phyloP scores from a whole-genome alignment of 92 coral and sea anemone genomes.

The Paramuricea clavata region DNA sequence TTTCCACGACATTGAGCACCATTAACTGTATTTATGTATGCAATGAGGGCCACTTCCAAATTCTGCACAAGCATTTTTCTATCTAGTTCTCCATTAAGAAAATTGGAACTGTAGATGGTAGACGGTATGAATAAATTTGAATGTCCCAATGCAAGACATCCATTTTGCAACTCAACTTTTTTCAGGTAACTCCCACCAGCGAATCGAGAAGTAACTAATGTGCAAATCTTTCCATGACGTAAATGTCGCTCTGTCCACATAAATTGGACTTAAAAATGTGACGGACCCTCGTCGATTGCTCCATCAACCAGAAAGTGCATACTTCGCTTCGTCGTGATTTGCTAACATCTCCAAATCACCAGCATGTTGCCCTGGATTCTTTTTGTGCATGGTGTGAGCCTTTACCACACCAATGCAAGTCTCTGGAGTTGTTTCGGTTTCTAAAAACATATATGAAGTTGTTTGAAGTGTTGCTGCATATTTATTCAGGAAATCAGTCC shows the following conservation, averaged over 20 bases:
- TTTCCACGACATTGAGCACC: conserved; percentile 48
- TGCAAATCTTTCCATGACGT: conserved; percentile 5
- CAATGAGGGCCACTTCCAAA: conserved; percentile 34
- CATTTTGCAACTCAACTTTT: no score
- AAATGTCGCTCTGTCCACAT: conserved; percentile 65
- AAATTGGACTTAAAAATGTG: conserved; percentile 66
- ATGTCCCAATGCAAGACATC: conserved; percentile 28
- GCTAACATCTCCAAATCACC: conserved; percentile 55
- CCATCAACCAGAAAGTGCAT: conserved; percentile 70
- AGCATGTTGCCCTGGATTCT: conserved; percentile 65
- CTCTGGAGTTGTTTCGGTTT: no score
- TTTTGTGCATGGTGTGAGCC: conserved; percentile 54
- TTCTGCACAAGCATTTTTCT: conserved; percentile 18
- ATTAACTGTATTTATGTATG: conserved; percentile 40
- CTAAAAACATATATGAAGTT: conserved; percentile 67
- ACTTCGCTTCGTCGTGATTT: conserved; percentile 7
- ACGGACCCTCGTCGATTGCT: conserved; percentile 65
- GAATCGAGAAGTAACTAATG: conserved; percentile 16
- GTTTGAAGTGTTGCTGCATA: conserved; percentile 60
- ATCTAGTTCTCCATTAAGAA: background rate
- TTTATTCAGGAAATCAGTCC: conserved; percentile 66
- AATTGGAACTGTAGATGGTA: no score
- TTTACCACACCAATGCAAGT: conserved; percentile 70
- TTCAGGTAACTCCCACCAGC: conserved; percentile 25
- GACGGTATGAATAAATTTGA: conserved; percentile 43